Evolutionary conservation across 2,113 vertebrate genomes (phyloP).

Genomic region (Myrmecobius fasciatus): DNA sequence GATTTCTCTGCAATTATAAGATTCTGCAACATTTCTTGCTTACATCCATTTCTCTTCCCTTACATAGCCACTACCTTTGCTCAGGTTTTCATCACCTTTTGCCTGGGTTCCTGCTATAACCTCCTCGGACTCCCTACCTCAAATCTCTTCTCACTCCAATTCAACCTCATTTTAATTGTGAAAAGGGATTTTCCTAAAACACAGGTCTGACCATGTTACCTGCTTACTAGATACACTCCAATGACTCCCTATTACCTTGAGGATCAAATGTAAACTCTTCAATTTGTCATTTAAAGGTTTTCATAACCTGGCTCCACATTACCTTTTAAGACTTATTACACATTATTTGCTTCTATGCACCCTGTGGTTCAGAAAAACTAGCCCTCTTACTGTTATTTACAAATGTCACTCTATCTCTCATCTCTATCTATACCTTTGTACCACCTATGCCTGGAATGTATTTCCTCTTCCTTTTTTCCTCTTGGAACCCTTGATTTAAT

Average conservation of each 20-base stretch:
- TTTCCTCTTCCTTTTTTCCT: not conserved
- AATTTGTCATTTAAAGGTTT: not conserved
- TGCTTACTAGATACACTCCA: not conserved
- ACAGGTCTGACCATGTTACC: not conserved
- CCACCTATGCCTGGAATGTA: not conserved
- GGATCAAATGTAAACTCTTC: not conserved
- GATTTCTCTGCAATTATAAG: no score
- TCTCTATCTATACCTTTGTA: not conserved
- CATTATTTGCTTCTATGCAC: not conserved
- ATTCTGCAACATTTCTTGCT: no score
- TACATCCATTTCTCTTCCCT: not conserved
- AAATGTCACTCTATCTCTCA: not conserved
- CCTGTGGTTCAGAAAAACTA: not conserved
- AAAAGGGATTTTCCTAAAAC: not conserved
- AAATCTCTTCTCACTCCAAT: not conserved
- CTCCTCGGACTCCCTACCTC: not conserved
- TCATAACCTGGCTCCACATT: not conserved
- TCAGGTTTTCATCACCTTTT: not conserved
- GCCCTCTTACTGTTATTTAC: not conserved
- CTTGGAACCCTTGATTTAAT: not conserved
- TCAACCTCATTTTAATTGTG: not conserved
- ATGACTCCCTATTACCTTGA: not conserved
- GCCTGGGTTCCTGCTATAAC: not conserved
- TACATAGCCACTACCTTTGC: not conserved
- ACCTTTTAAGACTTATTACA: not conserved